These are phyloP conservation scores for Himalopsyche tibetana DNA, from an alignment of 2,888 invertebrate genomes.

Conservation along the genomic window DNA sequence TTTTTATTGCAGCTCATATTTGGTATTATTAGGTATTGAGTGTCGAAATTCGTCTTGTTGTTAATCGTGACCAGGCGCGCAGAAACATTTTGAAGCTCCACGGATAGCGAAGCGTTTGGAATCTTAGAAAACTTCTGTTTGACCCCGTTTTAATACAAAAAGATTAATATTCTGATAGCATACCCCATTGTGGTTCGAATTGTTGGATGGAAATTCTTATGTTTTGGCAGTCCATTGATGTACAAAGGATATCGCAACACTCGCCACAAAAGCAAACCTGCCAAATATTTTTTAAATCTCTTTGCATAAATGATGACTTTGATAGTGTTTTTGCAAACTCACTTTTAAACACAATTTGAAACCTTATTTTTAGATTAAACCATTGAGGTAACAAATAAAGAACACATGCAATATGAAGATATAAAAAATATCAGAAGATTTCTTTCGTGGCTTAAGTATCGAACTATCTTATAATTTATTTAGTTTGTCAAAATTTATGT, in stretches of 20 bases:
- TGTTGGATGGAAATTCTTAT: slow-evolving; percentile 34
- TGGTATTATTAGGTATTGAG: slow-evolving; percentile 27
- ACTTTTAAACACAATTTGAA: no score
- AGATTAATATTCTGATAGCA: slow-evolving; percentile 36
- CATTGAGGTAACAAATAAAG: no score
- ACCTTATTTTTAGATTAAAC: no score
- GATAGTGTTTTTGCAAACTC: not conserved
- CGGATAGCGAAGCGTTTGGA: slow-evolving; percentile 31
- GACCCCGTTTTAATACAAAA: slow-evolving; percentile 40
- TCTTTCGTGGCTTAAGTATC: no score
- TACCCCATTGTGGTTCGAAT: slow-evolving; percentile 10
- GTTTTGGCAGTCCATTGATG: slow-evolving; percentile 48
- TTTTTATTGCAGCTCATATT: slow-evolving; percentile 34
- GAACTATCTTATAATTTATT: no score
- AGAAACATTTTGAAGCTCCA: slow-evolving; percentile 27
- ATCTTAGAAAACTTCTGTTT: slow-evolving; percentile 35
- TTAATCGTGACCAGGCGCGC: slow-evolving; percentile 30
- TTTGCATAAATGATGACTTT: not conserved
- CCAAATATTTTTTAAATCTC: not conserved
- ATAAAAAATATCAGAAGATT: no score
- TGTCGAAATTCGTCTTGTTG: not conserved
- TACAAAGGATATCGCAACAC: slow-evolving; percentile 38
- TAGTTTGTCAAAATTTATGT: no score
- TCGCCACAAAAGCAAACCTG: not conserved
- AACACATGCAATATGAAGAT: no score